Evolutionary conservation across 2,888 invertebrate genomes (phyloP).

Genomic region (Sialis fuliginosa): DNA sequence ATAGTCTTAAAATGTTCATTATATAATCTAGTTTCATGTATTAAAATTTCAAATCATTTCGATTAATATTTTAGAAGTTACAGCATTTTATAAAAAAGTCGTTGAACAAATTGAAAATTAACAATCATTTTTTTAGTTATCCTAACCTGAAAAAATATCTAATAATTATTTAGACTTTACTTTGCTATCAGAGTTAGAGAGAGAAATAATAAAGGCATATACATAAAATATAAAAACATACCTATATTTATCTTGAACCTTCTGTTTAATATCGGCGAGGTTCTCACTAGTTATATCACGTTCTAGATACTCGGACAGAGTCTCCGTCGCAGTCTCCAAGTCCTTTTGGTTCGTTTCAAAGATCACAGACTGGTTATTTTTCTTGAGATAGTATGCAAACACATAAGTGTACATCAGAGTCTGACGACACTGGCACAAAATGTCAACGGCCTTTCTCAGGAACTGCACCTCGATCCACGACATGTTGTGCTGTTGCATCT

Average conservation of each 20-base stretch:
- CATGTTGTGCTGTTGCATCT: conserved; percentile 99
- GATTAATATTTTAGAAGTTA: no score
- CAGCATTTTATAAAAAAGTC: no score
- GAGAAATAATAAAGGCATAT: no score
- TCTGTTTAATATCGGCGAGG: conserved; percentile 93
- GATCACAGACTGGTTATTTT: conserved; percentile 97
- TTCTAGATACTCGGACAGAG: conserved; percentile 92
- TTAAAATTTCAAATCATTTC: no score
- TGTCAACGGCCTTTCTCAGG: conserved; percentile 92
- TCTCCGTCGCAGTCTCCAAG: conserved; percentile 94
- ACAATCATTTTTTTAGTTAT: no score
- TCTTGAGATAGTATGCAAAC: conserved; percentile 94
- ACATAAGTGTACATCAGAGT: conserved; percentile 99
- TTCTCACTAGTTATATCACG: conserved; percentile 95
- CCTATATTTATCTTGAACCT: conserved; percentile 97
- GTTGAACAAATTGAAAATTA: no score
- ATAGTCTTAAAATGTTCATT: no score
- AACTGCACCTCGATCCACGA: conserved; percentile 99
- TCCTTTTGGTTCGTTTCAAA: conserved; percentile 99
- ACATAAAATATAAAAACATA: conserved; percentile 20
- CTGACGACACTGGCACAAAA: conserved; percentile 90
- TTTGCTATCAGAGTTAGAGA: no score
- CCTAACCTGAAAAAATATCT: no score
- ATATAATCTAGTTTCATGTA: no score
- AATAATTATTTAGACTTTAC: no score